Base-by-base conservation (phyloP, 2,888 invertebrate genomes). In the Lepidocyrtinus sp. region DNA sequence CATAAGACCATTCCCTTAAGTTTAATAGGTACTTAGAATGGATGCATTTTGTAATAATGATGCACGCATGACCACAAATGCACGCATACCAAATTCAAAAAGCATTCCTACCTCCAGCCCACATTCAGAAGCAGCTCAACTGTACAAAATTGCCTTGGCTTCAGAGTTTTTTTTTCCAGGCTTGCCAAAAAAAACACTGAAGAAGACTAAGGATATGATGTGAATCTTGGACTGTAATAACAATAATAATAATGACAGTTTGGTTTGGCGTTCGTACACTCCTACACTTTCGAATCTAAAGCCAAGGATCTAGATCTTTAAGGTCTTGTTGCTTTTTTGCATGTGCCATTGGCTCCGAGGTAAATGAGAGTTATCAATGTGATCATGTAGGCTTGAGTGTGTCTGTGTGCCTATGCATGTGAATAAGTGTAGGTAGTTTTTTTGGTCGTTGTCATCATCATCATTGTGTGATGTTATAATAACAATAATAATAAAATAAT, bases 401-500 rank as follows among this genome's bases (percentile, higher is more conserved):
- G 50, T 2, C n/a, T 50, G 50, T 7, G 15, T 7, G 50, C 15
- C n/a, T 7, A 36, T 5, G 50, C 50, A 50, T 50, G 50, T 2
- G 50, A 12, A 50, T 50, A 50, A 50, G 50, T 50, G 50, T 50
- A n/a, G n/a, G 50, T 12, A 50, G 50, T 50, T 50, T 50, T 50
- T 50, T 50, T 12, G 2, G 50, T 50, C 50, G 50, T 50, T 50
- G 50, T 50, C 50, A 50, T 50, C 50, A n/a, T n/a, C 62, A 64
- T 73, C 73, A 73, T 64, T 68, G 50, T 67, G 46, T 75, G 68
- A 69, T 75, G 75, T 75, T 61, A 68, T 75, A 68, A 69, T 75
- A 75, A 75, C 67, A 74, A 75, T 69, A 55, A 55, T 69, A 69
- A 22, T 46, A 75, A 50, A 50, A 64, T 68, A 75, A 68, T 73